These are phyloP conservation scores for Ancistrus triradiatus DNA, from an alignment of 2,113 vertebrate genomes.

Conservation along the genomic window DNA sequence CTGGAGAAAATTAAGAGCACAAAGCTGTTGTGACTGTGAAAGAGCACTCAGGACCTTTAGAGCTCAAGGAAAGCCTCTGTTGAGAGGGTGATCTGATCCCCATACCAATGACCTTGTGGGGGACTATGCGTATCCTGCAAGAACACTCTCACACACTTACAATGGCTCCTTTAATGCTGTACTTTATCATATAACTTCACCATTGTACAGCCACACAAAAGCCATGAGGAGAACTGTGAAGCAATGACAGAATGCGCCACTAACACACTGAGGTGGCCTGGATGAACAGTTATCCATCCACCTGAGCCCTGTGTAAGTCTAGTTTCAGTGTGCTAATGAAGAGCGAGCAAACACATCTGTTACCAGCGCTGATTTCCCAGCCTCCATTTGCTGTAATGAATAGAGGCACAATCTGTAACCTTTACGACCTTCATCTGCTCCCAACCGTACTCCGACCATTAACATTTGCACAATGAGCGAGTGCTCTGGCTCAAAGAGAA, in stretches of 20 bases:
- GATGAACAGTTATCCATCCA: slow-evolving; percentile 3
- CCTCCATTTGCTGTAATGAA: slow-evolving; percentile 31
- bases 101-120: slow-evolving; percentile 1
- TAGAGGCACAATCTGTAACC: slow-evolving; percentile 30
- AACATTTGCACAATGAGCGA: slow-evolving; percentile 42
- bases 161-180: slow-evolving; percentile 13
- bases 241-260: background rate
- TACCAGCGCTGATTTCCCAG: slow-evolving; percentile 28
- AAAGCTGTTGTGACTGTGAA: too few species aligned
- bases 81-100: slow-evolving; percentile 31
- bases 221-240: background rate
- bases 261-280: background rate
- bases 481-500: slow-evolving; percentile 24
- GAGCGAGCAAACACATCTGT: slow-evolving; percentile 41
- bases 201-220: slow-evolving; percentile 3
- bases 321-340: slow-evolving; percentile 26
- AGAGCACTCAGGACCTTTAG: slow-evolving; percentile 16
- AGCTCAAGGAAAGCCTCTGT: slow-evolving; percentile 18
- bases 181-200: slow-evolving; percentile 9
- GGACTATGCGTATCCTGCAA: background rate
- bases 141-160: background rate
- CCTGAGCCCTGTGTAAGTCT: slow-evolving; percentile 21
- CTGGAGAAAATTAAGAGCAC: too few species aligned
- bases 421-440: slow-evolving; percentile 21
- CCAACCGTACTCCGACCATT: slow-evolving; percentile 30